Evolutionary conservation across 2,113 vertebrate genomes (phyloP).

Genomic region (Lophura nycthemera): DNA sequence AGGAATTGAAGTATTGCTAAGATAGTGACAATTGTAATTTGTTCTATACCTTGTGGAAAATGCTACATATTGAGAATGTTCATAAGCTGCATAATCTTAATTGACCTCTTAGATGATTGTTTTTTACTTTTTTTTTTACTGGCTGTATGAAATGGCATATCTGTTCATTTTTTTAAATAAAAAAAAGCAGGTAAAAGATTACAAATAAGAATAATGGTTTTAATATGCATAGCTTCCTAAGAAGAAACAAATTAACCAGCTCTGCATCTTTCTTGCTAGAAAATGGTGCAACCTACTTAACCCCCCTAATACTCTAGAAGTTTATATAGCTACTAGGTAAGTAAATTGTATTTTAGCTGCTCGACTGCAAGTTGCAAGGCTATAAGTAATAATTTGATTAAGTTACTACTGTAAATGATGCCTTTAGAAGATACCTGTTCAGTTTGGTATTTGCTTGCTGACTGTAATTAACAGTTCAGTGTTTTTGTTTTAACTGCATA

Average conservation of each 20-base stretch:
- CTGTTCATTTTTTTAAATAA: neutral
- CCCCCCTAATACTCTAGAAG: neutral
- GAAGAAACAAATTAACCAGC: neutral
- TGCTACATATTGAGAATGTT: neutral
- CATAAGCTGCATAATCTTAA: neutral
- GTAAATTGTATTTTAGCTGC: neutral
- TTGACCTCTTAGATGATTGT: neutral
- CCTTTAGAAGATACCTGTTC: slow-evolving; percentile 23
- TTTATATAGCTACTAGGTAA: neutral
- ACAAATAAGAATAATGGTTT: neutral
- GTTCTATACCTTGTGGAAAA: neutral
- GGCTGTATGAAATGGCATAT: neutral
- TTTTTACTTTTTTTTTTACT: neutral
- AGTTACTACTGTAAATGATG: neutral
- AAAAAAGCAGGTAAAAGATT: neutral
- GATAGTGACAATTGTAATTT: neutral
- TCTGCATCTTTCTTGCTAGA: neutral
- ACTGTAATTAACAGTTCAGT: neutral
- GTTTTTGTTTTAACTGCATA: neutral
- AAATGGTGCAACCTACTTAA: neutral
- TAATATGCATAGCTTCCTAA: neutral
- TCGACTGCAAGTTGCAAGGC: slow-evolving; percentile 7
- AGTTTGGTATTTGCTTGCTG: slow-evolving; percentile 23
- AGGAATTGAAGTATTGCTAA: neutral
- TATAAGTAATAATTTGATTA: neutral